These are phyloP conservation scores for Oryzias sinensis DNA, from an alignment of 2,797 vertebrate genomes.

Conservation along the genomic window DNA sequence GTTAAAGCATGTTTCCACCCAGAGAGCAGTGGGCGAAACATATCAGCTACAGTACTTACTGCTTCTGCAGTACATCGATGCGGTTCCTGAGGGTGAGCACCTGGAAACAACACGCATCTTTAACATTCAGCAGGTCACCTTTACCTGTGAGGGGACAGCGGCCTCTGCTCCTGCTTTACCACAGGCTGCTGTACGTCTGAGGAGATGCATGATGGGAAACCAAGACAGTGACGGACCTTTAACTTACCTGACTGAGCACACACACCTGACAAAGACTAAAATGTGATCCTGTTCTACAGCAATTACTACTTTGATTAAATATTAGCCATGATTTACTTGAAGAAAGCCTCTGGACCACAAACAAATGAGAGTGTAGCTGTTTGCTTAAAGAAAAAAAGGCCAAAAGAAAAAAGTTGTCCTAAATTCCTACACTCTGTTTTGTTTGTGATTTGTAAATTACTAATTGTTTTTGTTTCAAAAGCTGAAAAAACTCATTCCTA, in stretches of 20 bases:
- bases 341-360: no score
- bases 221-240: constrained; percentile 8
- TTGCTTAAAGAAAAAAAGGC: no score
- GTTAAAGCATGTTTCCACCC: background rate
- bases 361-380: no score
- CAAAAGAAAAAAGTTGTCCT: no score
- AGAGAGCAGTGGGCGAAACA: constrained; percentile 12
- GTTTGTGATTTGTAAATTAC: no score
- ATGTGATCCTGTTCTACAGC: no score
- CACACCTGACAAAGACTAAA: constrained; percentile 27
- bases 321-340: no score
- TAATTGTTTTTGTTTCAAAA: no score
- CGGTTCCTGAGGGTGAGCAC: constrained; percentile 86
- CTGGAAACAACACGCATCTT: constrained; percentile 82
- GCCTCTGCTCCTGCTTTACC: constrained; percentile 10
- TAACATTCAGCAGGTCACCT: constrained; percentile 41
- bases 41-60: constrained; percentile 82
- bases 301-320: no score
- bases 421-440: no score
- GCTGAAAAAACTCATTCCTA: no score
- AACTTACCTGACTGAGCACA: background rate
- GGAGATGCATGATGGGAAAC: constrained; percentile 43
- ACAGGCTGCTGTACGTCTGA: constrained; percentile 13
- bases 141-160: constrained; percentile 38
- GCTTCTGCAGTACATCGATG: constrained; percentile 90